Evolutionary conservation across 2,797 vertebrate genomes (phyloP), one percentile per base, ranked within the genome.

Genomic region (Anas flavirostris): DNA sequence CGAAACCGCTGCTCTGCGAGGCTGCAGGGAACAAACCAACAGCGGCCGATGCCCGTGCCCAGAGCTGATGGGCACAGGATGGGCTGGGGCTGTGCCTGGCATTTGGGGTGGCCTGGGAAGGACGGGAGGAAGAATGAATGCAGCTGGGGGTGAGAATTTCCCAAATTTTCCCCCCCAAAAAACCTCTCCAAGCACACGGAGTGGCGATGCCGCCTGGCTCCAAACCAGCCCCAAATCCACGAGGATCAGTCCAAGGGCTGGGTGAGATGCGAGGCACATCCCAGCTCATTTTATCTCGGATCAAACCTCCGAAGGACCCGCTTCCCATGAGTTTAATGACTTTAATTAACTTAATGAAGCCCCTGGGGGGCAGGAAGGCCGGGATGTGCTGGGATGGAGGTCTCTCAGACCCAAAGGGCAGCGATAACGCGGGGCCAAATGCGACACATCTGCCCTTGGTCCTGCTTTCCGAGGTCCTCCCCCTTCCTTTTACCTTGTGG

Each of bases 351-450:
- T 76, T 26, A 44, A 55, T 1, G 29, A 29, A 63, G 12, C n/a
- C 62, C 53, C 16, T 8, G 10, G 37, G n/a, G 39, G 33, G 37
- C 6, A 60, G 67, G 78, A 21, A 62, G 86, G 53, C 22, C 0
- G 7, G 25, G 5, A 25, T 25, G 41, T 14, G 19, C 25, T 19
- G 14, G 14, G 58, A 16, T 0, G 5, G 21, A 5, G 12, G 1
- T 53, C 2, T 0, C 43, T 83, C 48, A n/a, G 2, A 48, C 25
- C 3, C 26, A 35, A 46, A 62, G 4, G 39, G 60, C 77, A 35
- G 19, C 0, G 7, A 9, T 10, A 3, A n/a, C 1, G 9, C 43
- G 35, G 62, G 74, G 53, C 2, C 2, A 2, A 28, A 4, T 5
- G 1, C 1, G 3, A 56, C 82, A 28, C 48, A 41, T 46, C 69